Base-by-base conservation (phyloP, 2,888 invertebrate species). In the Aphodius sticticus region DNA sequence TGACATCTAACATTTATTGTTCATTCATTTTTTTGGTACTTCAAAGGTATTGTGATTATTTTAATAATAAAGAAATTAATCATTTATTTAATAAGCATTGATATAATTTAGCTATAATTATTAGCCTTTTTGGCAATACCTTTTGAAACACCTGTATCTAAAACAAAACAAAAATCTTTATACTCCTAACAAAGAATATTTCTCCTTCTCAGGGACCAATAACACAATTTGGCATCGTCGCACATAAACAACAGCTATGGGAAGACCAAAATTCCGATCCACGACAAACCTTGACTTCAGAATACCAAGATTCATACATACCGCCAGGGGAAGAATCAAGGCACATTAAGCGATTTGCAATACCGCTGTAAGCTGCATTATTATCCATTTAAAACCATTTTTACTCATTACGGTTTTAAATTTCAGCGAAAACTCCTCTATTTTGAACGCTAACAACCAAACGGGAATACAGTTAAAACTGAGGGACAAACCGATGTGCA, bases 181-280 rank as follows among this genome's bases (percentile, higher is more conserved):
- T 26, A 72, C 16, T 15, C 14, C 16, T 15, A 36, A 71, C 69
- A 37, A 35, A 77, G 9, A 37, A 69, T 69, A 35, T 16, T 16
- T 76, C 16, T 81, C 76, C 78, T 69, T 78, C 81, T 69, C 80
- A 91, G 91, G 91, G 91, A 9, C 90, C 91, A 83, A 85, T 88
- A 75, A 91, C 91, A 0, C 90, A 90, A 82, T 91, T 90, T 90
- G 91, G 91, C 0, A 84, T 91, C 78, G 86, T 86, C 70, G 88
- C 89, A 69, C 87, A 85, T 78, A 88, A 90, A 83, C 83, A 89
- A 79, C 85, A 90, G 79, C 89, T 90, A 83, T 92, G 91, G 91
- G 87, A 88, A n/a, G 90, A 90, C 82, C 90, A 90, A 0, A 89
- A 89, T 72, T 88, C 90, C 6, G 90, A 90, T 0, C 90, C 91